Conservation (phyloP, 92 coral and sea anemone genomes). For the Heliopora coerulea region DNA sequence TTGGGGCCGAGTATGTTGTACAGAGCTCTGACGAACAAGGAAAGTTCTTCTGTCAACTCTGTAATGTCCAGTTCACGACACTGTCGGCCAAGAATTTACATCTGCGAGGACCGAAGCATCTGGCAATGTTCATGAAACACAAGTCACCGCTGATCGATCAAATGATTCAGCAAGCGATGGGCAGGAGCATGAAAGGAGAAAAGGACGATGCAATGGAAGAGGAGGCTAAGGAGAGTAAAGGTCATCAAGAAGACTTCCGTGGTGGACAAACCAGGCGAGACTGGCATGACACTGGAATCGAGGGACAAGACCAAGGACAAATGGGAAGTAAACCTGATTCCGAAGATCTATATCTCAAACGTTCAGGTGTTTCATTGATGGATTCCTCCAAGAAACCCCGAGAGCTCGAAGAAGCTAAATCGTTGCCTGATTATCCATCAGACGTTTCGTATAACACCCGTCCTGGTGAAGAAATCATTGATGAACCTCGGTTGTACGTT, state of each 20-base stretch:
- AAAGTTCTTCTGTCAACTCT: constrained; percentile 78
- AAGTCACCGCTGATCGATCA: constrained; percentile 72
- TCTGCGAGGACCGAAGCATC: constrained; percentile 83
- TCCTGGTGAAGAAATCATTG: not conserved
- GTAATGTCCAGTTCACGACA: constrained; percentile 82
- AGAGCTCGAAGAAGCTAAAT: not conserved
- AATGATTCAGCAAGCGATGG: constrained; percentile 54
- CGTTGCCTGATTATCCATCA: not conserved
- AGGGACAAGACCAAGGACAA: constrained; percentile 6
- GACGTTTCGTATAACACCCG: constrained; percentile 18
- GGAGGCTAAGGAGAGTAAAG: constrained; percentile 2
- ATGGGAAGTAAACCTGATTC: not conserved
- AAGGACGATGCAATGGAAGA: constrained; percentile 15
- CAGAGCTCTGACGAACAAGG: constrained; percentile 55
- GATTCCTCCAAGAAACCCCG: not conserved
- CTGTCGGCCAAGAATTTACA: constrained; percentile 88
- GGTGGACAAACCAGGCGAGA: constrained; percentile 35
- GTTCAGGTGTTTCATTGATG: not conserved
- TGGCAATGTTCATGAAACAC: constrained; percentile 81
- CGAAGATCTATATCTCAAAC: not conserved
- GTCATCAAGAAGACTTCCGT: constrained; percentile 33
- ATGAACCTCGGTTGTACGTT: constrained; percentile 18
- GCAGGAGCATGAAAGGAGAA: constrained; percentile 21
- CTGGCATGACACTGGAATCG: not conserved
- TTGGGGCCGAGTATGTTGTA: constrained; percentile 86